phyloP scores from a whole-genome alignment of 2,113 vertebrate genomes.

The Phoxinus phoxinus region DNA sequence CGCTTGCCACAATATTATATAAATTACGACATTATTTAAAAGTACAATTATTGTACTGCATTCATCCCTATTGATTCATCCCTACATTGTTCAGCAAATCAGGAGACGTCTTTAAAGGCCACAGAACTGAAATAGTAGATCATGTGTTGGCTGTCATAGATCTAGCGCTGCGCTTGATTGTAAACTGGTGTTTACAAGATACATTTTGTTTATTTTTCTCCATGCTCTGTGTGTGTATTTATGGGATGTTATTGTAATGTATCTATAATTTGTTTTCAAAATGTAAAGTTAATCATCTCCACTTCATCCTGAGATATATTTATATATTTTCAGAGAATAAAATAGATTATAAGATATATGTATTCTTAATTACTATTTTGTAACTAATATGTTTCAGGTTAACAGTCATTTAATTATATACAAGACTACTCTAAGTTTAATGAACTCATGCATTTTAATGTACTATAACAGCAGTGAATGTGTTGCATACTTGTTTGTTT shows the following conservation, averaged over 20 bases:
- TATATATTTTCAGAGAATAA: slow-evolving; percentile 75
- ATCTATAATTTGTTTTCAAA: slow-evolving; percentile 14
- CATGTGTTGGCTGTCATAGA: neutral
- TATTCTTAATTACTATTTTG: slow-evolving; percentile 76
- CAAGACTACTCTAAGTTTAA: slow-evolving; percentile 8
- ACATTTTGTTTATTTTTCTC: neutral
- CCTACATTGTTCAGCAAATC: neutral
- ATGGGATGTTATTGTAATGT: slow-evolving; percentile 27
- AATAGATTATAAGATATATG: slow-evolving; percentile 55
- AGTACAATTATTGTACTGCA: neutral
- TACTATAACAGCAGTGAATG: slow-evolving; percentile 66
- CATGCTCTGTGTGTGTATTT: slow-evolving; percentile 17
- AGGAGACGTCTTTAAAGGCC: neutral
- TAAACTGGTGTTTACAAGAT: slow-evolving; percentile 27
- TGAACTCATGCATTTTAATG: slow-evolving; percentile 41
- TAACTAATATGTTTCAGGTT: slow-evolving; percentile 70
- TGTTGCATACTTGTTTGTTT: slow-evolving; percentile 63
- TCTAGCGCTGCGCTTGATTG: neutral
- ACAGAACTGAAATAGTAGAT: neutral
- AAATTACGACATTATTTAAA: neutral
- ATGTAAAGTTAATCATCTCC: slow-evolving; percentile 2
- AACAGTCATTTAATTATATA: slow-evolving; percentile 33
- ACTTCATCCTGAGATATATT: slow-evolving; percentile 45
- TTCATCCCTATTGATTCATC: neutral
- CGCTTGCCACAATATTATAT: neutral